Conservation (phyloP, 2,888 invertebrate genomes). For the Odontothrips loti region DNA sequence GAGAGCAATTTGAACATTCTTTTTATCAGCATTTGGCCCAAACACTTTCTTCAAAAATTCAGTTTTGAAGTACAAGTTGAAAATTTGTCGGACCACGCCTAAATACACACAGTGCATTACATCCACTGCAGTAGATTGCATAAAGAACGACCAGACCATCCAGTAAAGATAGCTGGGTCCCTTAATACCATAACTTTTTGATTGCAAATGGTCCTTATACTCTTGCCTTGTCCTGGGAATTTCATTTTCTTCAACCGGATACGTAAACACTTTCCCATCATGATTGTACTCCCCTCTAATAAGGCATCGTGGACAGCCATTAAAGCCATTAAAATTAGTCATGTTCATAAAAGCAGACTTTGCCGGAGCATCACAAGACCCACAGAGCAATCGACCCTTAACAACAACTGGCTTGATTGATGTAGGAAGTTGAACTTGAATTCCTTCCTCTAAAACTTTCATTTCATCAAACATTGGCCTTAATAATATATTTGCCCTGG, state of each 20-base stretch:
- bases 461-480: too few relatives aligned
- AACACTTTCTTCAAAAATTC: too few relatives aligned
- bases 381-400: too few relatives aligned
- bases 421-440: not conserved
- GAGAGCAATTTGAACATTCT: too few relatives aligned
- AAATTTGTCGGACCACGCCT: too few relatives aligned
- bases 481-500: not conserved
- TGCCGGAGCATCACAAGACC: too few relatives aligned
- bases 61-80: too few relatives aligned
- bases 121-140: not conserved
- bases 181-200: not conserved
- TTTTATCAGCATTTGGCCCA: too few relatives aligned
- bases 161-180: not conserved
- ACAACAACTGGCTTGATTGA: not conserved
- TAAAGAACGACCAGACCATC: not conserved
- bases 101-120: not conserved
- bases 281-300: not conserved
- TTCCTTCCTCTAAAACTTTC: not conserved
- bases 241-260: not conserved
- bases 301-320: too few relatives aligned
- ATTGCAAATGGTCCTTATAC: too few relatives aligned
- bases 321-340: too few relatives aligned
- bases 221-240: not conserved
- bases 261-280: not conserved
- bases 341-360: too few relatives aligned